A percentile compares a stretch with the other conserved stretches of the same genome.
Conservation (phyloP, 2,113 vertebrate species). For the Engystomops pustulosus region DNA sequence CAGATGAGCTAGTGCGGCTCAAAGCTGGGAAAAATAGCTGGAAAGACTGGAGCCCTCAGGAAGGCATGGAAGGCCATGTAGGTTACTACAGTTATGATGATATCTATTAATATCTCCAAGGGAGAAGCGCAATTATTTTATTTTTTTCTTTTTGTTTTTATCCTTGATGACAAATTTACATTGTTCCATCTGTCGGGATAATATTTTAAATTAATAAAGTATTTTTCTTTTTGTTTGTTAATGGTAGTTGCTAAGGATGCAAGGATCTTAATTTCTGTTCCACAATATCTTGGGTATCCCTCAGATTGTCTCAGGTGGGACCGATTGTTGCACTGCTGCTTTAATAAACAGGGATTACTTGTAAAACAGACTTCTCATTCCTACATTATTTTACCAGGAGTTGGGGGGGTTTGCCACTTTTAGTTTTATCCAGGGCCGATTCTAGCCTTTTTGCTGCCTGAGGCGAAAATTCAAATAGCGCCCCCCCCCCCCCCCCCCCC, state of each 20-base stretch:
- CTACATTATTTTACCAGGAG: background rate
- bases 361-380: background rate
- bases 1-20: slow-evolving; percentile 90
- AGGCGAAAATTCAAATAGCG: too few species aligned
- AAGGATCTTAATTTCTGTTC: slow-evolving; percentile 1
- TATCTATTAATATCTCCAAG: slow-evolving; percentile 53
- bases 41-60: slow-evolving; percentile 97
- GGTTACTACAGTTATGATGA: slow-evolving; percentile 68
- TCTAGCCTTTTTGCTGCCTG: too few species aligned
- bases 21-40: slow-evolving; percentile 95
- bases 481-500: too few species aligned
- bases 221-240: slow-evolving; percentile 29
- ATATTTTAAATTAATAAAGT: slow-evolving; percentile 33
- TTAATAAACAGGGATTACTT: slow-evolving; percentile 50
- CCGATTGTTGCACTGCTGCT: slow-evolving; percentile 42
- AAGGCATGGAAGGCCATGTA: slow-evolving; percentile 99
- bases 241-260: background rate
- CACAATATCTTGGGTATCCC: background rate
- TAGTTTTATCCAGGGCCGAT: too few species aligned
- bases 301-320: background rate
- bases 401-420: too few species aligned
- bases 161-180: background rate
- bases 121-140: slow-evolving; percentile 5
- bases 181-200: slow-evolving; percentile 17
- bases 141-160: background rate